phyloP scores from a whole-genome alignment of 1,140 invertebrate species.

The Leguminivora glycinivorella region DNA sequence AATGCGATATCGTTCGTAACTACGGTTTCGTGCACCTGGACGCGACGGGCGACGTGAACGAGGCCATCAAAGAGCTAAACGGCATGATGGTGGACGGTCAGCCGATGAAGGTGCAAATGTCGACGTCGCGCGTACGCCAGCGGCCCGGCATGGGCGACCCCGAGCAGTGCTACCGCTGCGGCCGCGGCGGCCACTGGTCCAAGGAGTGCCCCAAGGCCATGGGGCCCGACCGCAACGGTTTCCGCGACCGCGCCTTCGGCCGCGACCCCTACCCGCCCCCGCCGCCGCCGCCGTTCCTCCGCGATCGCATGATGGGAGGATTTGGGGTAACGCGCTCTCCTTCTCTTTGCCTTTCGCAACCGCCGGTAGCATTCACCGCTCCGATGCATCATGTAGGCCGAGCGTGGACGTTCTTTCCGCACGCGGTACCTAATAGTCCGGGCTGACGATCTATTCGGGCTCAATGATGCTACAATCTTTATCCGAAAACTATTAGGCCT shows the following conservation, averaged over 20 bases:
- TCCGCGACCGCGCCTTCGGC: slow-evolving; percentile 90
- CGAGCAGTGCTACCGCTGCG: slow-evolving; percentile 96
- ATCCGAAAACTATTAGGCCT: slow-evolving; percentile 30
- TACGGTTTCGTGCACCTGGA: slow-evolving; percentile 95
- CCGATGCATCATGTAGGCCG: slow-evolving; percentile 58
- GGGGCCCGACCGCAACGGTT: slow-evolving; percentile 87
- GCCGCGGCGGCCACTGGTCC: slow-evolving; percentile 95
- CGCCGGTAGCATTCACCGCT: slow-evolving; percentile 42
- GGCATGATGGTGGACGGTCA: slow-evolving; percentile 91
- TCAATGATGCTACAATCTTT: slow-evolving; percentile 53
- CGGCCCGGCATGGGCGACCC: slow-evolving; percentile 97
- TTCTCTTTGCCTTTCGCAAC: slow-evolving; percentile 45
- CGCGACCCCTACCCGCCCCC: slow-evolving; percentile 91
- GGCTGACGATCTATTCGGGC: slow-evolving; percentile 46
- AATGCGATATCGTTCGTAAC: slow-evolving; percentile 94
- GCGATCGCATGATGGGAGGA: slow-evolving; percentile 91
- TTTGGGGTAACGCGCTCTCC: slow-evolving; percentile 85
- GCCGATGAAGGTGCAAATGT: slow-evolving; percentile 93
- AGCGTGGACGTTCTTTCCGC: slow-evolving; percentile 49
- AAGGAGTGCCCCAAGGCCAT: slow-evolving; percentile 92
- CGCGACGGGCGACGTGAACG: slow-evolving; percentile 89
- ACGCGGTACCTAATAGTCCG: slow-evolving; percentile 52
- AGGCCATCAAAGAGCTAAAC: slow-evolving; percentile 92
- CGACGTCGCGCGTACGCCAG: slow-evolving; percentile 93
- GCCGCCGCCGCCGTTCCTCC: slow-evolving; percentile 90